Conservation (phyloP, 2,888 invertebrate genomes). For the Zeuzera pyrina region DNA sequence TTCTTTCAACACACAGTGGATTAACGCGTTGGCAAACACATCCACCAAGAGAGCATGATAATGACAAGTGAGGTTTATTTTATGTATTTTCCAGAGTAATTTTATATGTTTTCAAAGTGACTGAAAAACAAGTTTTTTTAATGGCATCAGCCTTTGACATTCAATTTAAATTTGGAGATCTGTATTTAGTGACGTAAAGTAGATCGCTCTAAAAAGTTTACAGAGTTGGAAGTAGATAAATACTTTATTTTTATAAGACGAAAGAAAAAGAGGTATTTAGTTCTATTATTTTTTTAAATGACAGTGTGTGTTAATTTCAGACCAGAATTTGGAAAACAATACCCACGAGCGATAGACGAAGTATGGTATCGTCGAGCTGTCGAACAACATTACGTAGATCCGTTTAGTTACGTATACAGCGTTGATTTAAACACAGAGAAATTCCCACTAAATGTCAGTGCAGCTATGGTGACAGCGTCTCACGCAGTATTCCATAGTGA, state of each 20-base stretch:
- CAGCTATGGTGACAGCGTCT: slow-evolving; percentile 86
- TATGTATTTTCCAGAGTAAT: too few species aligned
- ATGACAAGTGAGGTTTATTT: slow-evolving; percentile 55
- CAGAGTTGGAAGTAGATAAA: too few species aligned
- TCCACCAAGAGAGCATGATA: slow-evolving; percentile 52
- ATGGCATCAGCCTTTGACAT: too few species aligned
- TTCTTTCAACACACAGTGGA: slow-evolving; percentile 92
- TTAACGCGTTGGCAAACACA: slow-evolving; percentile 90
- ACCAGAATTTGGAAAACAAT: slow-evolving; percentile 80
- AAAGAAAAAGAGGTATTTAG: slow-evolving; percentile 1
- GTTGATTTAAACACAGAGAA: slow-evolving; percentile 52
- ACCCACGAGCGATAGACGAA: slow-evolving; percentile 87
- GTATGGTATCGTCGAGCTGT: slow-evolving; percentile 92
- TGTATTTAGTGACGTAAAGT: too few species aligned
- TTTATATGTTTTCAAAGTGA: too few species aligned
- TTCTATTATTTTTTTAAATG: neutral
- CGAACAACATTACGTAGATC: slow-evolving; percentile 84
- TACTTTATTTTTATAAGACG: neutral
- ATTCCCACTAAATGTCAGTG: slow-evolving; percentile 70
- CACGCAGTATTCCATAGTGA: slow-evolving; percentile 84
- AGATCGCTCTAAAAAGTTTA: too few species aligned
- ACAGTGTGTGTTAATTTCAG: slow-evolving; percentile 42
- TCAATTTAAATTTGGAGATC: too few species aligned
- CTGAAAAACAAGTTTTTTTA: too few species aligned
- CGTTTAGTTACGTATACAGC: slow-evolving; percentile 85